Base-by-base conservation (phyloP, 1,140 invertebrate genomes). In the Pogonus chalceus region DNA sequence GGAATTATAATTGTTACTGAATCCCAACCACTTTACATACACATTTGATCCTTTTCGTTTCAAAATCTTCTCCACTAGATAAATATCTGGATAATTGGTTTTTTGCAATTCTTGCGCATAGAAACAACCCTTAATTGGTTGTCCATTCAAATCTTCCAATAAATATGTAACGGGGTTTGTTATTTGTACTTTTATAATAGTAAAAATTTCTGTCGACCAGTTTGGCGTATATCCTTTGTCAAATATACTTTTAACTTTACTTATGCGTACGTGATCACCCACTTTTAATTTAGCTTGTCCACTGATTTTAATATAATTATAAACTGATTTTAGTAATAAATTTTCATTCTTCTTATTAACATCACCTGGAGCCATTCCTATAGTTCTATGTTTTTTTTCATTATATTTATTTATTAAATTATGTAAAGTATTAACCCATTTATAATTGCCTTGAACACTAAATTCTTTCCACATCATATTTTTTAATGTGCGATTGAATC, bases 401-500 rank as follows among this genome's bases (percentile, higher is more conserved):
- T 73, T 74, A 56, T 74, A 73, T 35, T 60, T 60, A 7, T 65
- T 20, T 22, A 72, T 55, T 2, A 74, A 23, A 31, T 63, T 22
- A 7, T 37, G 39, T 51, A 75, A 43, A 1, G 63, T 56, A 56
- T 69, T 51, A 16, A 68, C 46, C 49, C 62, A 73, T 49, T 58
- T 60, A 31, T 62, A 56, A 20, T 56, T 64, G 12, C 69, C 66
- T 23, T 58, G 46, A 50, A 61, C 49, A 48, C 63, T 70, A 56
- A 74, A 71, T 52, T 62, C 57, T 56, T 61, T 62, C 52, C 52
- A 74, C 58, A 75, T 62, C 48, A 48, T 56, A 3, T 47, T 49
- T 63, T 71, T 72, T 24, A 74, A 47, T 31, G 65, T 72, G 39
- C 66, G 52, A 63, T 70, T 68, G 22, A 70, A 70, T 23, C 72